These are phyloP conservation scores for Sitta carolinensis DNA, from an alignment of 2,797 vertebrate species.

Conservation along the genomic window DNA sequence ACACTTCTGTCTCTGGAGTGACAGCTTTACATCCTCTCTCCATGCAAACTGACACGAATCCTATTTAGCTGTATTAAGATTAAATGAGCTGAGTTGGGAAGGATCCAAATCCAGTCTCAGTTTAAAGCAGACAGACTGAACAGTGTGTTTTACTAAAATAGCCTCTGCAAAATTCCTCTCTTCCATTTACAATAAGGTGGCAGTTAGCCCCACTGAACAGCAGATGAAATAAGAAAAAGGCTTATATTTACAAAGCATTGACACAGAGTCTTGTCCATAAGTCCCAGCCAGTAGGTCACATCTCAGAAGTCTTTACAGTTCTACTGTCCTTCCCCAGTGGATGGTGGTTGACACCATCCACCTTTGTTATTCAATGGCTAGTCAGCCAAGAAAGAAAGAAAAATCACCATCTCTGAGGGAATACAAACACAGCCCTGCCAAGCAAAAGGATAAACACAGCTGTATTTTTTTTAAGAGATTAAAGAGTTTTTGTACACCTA, in stretches of 20 bases:
- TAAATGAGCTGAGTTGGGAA: not conserved
- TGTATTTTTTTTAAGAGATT: not conserved
- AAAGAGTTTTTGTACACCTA: conserved; percentile 24
- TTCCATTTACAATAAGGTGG: not conserved
- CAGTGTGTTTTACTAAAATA: not conserved
- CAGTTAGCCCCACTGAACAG: not conserved
- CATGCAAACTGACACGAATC: conserved; percentile 16
- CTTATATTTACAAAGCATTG: not conserved
- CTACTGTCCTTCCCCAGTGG: not conserved
- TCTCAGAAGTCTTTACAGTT: not conserved
- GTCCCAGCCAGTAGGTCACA: not conserved
- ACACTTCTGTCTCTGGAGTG: not conserved
- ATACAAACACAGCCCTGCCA: not conserved
- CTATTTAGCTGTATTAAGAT: conserved; percentile 39
- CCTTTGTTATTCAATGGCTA: not conserved
- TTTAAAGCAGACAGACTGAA: not conserved
- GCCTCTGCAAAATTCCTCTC: not conserved
- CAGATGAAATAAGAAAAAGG: not conserved
- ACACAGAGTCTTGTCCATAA: not conserved
- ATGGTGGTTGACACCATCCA: not conserved
- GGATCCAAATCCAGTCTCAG: conserved; percentile 12
- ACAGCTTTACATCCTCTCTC: not conserved
- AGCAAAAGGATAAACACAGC: not conserved
- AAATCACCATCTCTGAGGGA: not conserved
- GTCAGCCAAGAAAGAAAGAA: not conserved